Base-by-base conservation (phyloP, 2,888 invertebrate genomes). In the Ornithoptera alexandrae region DNA sequence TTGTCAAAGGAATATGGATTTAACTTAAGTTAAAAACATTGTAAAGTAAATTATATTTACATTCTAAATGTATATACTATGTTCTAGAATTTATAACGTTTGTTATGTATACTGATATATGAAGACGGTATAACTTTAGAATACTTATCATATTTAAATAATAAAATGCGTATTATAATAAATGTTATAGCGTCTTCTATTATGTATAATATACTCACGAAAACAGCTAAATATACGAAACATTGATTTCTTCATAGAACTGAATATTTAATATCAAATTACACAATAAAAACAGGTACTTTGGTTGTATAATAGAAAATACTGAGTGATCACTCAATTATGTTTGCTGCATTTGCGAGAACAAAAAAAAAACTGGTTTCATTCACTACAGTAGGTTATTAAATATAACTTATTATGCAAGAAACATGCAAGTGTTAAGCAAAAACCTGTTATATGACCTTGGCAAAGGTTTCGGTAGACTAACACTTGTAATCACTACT, bases 271-370 rank as follows among this genome's bases (percentile, higher is more conserved):
- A 4, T 56, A 18, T 53, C 18, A 39, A 57, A 39, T 59, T 65
- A 58, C 71, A 62, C 64, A 60, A 68, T 59, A 67, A 70, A 53
- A 70, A 60, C 56, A 39, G 36, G 59, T 68, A 60, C 61, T 67
- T 66, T 17, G 75, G 76, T 77, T 79, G 78, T 77, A 18, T 39
- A 46, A 12, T 80, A 80, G 74, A 78, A 75, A 77, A 73, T 77
- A 74, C 73, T 77, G 79, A 80, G 73, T 76, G 76, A 77, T 76
- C 74, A 76, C 77, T 84, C 83, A 81, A 81, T 76, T 75, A 73
- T 75, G 76, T 77, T 75, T 74, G 62, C 70, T 15, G 57, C 22
- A 58, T 22, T 22, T 58, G 12, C n/a, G 22, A 22, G 22, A 60
- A 76, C 74, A 75, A 76, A 74, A 69, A 30, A 70, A 72, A 79